Base-by-base conservation (phyloP, 2,888 invertebrate species). In the Minunthozetes semirufus region DNA sequence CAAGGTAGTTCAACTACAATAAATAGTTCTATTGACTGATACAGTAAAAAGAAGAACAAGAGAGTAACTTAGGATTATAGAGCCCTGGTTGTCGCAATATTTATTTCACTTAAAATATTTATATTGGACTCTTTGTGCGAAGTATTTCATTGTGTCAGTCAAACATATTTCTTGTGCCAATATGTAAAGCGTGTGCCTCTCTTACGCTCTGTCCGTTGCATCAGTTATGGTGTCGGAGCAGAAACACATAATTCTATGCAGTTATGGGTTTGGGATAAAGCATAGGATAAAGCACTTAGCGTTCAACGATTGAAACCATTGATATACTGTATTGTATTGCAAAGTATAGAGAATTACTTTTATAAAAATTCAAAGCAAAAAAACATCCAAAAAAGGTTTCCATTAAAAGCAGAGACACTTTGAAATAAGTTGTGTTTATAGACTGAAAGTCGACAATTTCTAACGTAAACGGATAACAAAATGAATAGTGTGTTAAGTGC, bases 271-370 rank as follows among this genome's bases (percentile, higher is more conserved):
- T n/a, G 38, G 70, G 25, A 46, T 70, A 25, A 46, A 70, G 66
- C 46, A 70, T n/a, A n/a, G n/a, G n/a, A n/a, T n/a, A n/a, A n/a
- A n/a, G n/a, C n/a, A n/a, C n/a, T n/a, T n/a, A n/a, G n/a, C n/a
- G n/a, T 27, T 46, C 25, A 70, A 25, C 22, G 11, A 19, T 15
- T 48, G 48, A 48, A 48, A 70, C 46, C 19, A 70, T 70, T 70
- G 70, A 70, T 70, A 70, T 70, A 70, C 70, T 70, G 70, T 70
- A 70, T 70, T 46, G 70, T 9, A 70, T 48, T 25, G 63, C 70
- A 70, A 46, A 42, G 68, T 68, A 68, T 19, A 46, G 68, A 70
- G 9, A 4, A 46, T 22, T 70, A 22, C 70, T 27, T 48, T 46
- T 46, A 48, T 70, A 3, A 3, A 46, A 70, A 38, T 70, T 66